Evolutionary conservation across 2,888 invertebrate genomes (phyloP).

Genomic region (Ophion ellenae): DNA sequence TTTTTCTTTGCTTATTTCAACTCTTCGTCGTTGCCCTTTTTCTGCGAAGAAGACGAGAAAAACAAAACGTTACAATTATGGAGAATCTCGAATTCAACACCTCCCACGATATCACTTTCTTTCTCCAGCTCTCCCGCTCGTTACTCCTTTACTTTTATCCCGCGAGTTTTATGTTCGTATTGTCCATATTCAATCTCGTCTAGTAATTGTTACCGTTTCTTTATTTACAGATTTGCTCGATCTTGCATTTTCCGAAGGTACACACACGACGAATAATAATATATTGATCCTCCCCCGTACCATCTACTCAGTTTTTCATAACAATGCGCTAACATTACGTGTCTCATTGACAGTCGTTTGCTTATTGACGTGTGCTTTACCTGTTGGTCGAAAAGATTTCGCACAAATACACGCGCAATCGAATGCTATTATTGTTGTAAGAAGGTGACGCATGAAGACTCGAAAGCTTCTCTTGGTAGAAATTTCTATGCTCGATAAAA

Average conservation of each 20-base stretch:
- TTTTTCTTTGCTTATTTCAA: neutral
- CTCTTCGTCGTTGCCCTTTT: neutral
- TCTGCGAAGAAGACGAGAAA: no score
- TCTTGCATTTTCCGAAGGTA: slow-evolving; percentile 80
- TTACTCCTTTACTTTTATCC: neutral
- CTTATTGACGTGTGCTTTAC: neutral
- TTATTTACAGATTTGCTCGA: slow-evolving; percentile 81
- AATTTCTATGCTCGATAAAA: neutral
- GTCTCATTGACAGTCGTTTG: neutral
- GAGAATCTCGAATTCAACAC: no score
- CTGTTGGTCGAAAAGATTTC: neutral
- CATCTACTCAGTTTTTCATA: neutral
- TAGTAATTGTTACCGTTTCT: slow-evolving; percentile 66
- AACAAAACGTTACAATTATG: no score
- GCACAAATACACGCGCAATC: neutral
- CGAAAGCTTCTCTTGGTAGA: neutral
- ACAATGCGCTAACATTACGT: neutral
- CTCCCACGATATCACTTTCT: no score
- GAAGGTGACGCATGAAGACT: neutral
- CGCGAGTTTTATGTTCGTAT: neutral
- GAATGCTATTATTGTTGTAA: neutral
- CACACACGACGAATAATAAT: slow-evolving; percentile 51
- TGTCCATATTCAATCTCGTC: neutral
- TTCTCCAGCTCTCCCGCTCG: neutral
- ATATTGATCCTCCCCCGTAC: neutral